A percentile compares a stretch with the other conserved stretches of the same genome.
phyloP scores from a whole-genome alignment of 2,113 vertebrate species.

The Ranitomeya variabilis region DNA sequence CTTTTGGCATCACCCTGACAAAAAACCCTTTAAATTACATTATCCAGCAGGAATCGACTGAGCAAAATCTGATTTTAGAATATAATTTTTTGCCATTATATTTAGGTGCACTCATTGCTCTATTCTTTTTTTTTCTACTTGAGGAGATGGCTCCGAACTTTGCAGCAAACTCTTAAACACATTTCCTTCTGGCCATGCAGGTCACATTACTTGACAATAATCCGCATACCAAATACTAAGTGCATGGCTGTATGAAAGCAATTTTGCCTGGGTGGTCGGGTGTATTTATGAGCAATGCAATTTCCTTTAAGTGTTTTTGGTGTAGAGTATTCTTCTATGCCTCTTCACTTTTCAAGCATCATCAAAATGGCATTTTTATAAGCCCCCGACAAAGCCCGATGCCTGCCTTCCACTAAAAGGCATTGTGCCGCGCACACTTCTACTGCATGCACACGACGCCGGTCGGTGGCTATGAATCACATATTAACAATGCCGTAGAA shows the following conservation, averaged over 20 bases:
- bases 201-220: neutral
- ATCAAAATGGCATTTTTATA: slow-evolving; percentile 6
- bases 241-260: neutral
- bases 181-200: neutral
- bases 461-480: neutral
- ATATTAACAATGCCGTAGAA: slow-evolving; percentile 1
- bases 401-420: neutral
- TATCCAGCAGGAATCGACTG: neutral
- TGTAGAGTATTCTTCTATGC: neutral
- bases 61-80: neutral
- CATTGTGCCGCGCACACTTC: neutral
- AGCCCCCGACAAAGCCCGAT: neutral
- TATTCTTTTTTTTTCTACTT: neutral
- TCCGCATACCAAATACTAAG: neutral
- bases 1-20: neutral
- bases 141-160: neutral
- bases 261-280: neutral
- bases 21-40: neutral
- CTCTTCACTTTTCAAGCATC: slow-evolving; percentile 12
- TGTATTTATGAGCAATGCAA: neutral
- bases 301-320: slow-evolving; percentile 1
- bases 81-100: too few species aligned
- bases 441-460: neutral
- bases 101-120: too few species aligned
- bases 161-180: neutral